phyloP scores from a whole-genome alignment of 1,140 invertebrate genomes.

The Marisa cornuarietis region DNA sequence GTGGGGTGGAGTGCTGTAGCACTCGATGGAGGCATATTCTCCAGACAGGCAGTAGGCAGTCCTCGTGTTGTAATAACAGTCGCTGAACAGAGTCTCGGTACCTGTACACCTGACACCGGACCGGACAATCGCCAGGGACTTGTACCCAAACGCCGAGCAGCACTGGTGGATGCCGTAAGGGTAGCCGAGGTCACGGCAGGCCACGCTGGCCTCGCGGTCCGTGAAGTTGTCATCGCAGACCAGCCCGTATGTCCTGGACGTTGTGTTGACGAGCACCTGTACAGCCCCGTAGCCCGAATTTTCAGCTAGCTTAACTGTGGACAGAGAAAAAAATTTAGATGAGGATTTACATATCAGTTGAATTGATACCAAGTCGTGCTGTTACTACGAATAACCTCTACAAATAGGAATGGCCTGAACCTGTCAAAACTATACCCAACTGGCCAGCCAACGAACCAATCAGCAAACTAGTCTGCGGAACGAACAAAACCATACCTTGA shows the following conservation, averaged over 20 bases:
- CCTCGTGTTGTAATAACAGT: slow-evolving; percentile 37
- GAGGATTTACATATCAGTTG: too few relatives aligned
- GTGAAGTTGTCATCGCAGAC: slow-evolving; percentile 48
- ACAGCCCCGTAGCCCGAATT: slow-evolving; percentile 43
- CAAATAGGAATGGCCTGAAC: too few relatives aligned
- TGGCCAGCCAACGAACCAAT: too few relatives aligned
- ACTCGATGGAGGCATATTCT: slow-evolving; percentile 49
- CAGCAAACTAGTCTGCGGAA: too few relatives aligned
- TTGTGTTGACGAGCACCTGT: slow-evolving; percentile 30
- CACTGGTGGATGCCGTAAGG: slow-evolving; percentile 43
- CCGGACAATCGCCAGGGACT: neutral
- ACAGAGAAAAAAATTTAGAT: neutral
- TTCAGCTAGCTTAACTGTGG: slow-evolving; percentile 35
- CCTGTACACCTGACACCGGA: slow-evolving; percentile 42
- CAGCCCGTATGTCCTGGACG: slow-evolving; percentile 27
- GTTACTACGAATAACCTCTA: too few relatives aligned
- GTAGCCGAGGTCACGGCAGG: slow-evolving; percentile 45
- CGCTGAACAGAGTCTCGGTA: slow-evolving; percentile 29
- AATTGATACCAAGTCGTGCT: too few relatives aligned
- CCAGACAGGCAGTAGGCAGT: slow-evolving; percentile 28
- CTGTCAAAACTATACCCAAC: too few relatives aligned
- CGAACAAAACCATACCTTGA: too few relatives aligned
- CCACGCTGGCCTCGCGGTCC: slow-evolving; percentile 36
- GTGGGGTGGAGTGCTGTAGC: slow-evolving; percentile 25
- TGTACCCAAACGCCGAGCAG: slow-evolving; percentile 42